Conservation (phyloP, 2,113 vertebrate genomes). For the Pterocles gutturalis region DNA sequence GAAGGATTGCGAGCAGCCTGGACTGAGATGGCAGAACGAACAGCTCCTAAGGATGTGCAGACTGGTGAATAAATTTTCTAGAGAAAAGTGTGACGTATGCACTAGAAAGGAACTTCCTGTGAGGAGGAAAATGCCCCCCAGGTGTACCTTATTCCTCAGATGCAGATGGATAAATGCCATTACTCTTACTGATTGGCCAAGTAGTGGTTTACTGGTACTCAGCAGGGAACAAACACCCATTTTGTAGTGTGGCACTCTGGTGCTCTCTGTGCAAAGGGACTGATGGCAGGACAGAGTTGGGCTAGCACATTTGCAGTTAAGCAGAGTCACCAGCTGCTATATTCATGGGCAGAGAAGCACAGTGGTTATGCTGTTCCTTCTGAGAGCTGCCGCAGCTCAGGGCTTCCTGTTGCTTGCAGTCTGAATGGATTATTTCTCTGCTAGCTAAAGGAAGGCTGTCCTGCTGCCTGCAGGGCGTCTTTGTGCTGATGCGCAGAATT, state of each 20-base stretch:
- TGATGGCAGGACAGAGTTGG: background rate
- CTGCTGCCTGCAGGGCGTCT: background rate
- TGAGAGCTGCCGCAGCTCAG: background rate
- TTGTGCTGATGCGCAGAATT: background rate
- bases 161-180: background rate
- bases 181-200: background rate
- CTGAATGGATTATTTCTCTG: background rate
- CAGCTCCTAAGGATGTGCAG: background rate
- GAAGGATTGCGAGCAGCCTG: background rate
- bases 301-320: background rate
- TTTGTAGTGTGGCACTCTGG: background rate
- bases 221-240: background rate
- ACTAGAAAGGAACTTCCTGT: background rate
- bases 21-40: background rate
- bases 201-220: background rate
- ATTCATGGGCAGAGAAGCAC: background rate
- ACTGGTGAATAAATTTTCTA: background rate
- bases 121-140: background rate
- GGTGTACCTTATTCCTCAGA: background rate
- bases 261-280: fast-evolving
- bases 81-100: background rate
- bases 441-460: background rate
- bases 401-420: background rate
- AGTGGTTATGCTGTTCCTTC: background rate
- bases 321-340: background rate